Percentiles rank a stretch among this genome's conserved stretches.
These are phyloP conservation scores for Nematostella vectensis DNA, from an alignment of 92 coral and sea anemone genomes.

Conservation along the genomic window DNA sequence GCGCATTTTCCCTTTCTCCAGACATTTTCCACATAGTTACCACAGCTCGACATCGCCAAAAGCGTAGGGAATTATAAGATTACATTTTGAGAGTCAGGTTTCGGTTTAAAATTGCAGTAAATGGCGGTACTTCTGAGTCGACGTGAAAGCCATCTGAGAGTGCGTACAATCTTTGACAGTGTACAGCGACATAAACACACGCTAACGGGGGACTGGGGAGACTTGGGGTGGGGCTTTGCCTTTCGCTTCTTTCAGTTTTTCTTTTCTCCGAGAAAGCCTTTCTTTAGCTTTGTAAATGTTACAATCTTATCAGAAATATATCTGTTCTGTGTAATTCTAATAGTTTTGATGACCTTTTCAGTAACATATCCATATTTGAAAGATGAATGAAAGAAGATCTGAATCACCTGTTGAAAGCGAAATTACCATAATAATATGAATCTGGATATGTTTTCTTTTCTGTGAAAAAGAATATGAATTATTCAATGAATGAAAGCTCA, in stretches of 20 bases:
- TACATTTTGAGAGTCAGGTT: constrained; percentile 18
- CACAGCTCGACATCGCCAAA: constrained; percentile 58
- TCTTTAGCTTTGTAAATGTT: too few relatives aligned
- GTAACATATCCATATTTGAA: too few relatives aligned
- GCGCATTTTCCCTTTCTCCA: constrained; percentile 89
- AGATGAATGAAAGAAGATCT: too few relatives aligned
- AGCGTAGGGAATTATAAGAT: constrained; percentile 8
- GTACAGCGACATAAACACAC: constrained; percentile 27
- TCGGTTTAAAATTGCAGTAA: constrained; percentile 6
- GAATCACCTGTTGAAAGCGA: too few relatives aligned
- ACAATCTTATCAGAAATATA: too few relatives aligned
- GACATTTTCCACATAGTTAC: constrained; percentile 72
- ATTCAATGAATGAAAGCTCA: too few relatives aligned
- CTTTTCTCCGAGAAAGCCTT: too few relatives aligned
- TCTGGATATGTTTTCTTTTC: too few relatives aligned
- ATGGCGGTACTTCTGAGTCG: background rate
- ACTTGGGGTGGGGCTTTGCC: constrained; percentile 18
- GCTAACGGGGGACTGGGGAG: constrained; percentile 15
- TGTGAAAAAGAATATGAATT: too few relatives aligned
- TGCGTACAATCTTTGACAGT: constrained; percentile 19
- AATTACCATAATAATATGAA: too few relatives aligned
- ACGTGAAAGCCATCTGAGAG: background rate
- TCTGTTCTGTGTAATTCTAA: too few relatives aligned
- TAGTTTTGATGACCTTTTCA: too few relatives aligned
- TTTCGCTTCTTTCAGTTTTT: constrained; percentile 3